Evolutionary conservation across 2,113 vertebrate genomes (phyloP).

Genomic region (Cervus canadensis): DNA sequence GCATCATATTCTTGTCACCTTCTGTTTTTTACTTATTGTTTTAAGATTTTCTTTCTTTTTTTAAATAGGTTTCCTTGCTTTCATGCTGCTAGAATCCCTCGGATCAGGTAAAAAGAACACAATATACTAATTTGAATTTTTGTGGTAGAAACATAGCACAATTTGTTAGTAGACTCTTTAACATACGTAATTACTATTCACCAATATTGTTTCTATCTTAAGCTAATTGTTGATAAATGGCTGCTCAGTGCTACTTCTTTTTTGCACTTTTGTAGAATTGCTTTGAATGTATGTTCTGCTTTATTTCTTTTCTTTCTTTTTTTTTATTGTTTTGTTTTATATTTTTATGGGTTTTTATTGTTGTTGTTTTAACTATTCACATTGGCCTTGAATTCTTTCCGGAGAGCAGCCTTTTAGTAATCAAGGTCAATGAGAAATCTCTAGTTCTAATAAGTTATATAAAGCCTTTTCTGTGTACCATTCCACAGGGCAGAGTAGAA

Average conservation of each 20-base stretch:
- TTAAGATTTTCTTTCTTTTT: not conserved
- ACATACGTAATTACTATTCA: not conserved
- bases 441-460: not conserved
- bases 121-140: not conserved
- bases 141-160: not conserved
- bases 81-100: not conserved
- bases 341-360: not conserved
- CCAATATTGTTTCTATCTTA: not conserved
- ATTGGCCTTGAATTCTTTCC: not conserved
- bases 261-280: not conserved
- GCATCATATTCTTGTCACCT: not conserved
- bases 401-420: not conserved
- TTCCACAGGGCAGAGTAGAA: not conserved
- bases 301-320: not conserved
- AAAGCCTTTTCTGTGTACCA: not conserved
- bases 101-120: not conserved
- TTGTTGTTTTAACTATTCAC: not conserved
- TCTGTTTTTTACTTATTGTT: not conserved
- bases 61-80: not conserved
- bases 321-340: not conserved
- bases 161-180: not conserved
- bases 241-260: not conserved
- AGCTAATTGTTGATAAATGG: not conserved
- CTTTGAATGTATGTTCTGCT: not conserved
- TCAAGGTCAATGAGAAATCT: conserved; percentile 7